Evolutionary conservation across 2,797 vertebrate genomes (phyloP), one percentile per base, ranked within the genome.

Genomic region (Sciurus carolinensis): DNA sequence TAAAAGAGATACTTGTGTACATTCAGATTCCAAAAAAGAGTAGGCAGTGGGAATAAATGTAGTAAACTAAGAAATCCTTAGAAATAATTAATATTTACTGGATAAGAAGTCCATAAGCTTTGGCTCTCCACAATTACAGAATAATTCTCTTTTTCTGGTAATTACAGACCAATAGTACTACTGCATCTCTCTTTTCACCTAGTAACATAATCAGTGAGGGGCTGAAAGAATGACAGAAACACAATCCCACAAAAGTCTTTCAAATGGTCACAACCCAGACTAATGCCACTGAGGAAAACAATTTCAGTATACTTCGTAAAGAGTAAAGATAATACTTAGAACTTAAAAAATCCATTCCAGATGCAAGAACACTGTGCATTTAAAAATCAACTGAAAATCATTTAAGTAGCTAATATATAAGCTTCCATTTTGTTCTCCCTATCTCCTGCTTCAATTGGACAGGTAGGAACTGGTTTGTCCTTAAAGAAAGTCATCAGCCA

Each of bases 11-110:
- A 64, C 6, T 28, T 67, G 11, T 88, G n/a, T 67, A 47, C 84
- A 85, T 64, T 84, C 88, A 77, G 72, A 64, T 85, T 69, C 52
- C 76, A 86, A 96, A 44, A 69, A 91, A 92, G 52, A 75, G 24
- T 66, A 73, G 30, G 18, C 64, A 33, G 36, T 66, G 33, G 42
- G 8, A 86, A 1, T 79, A 84, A 84, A 62, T 36, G 5, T n/a
- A 89, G 79, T 59, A 72, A 96, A 94, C 22, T n/a, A 90, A 62
- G 33, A 52, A 66, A 75, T n/a, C 10, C 54, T 94, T 67, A 50
- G 39, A 91, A 95, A 90, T 86, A 59, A 85, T 69, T 77, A 64
- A 84, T 33, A 30, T n/a, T 69, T 50, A 12, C 72, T 62, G 5
- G 57, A 50, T 75, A 87, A 83, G 72, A 92, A 87, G 44, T 69